Evolutionary conservation across 2,113 vertebrate species (phyloP), one percentile per base, ranked within the genome.

Genomic region (Dasyprocta punctata): DNA sequence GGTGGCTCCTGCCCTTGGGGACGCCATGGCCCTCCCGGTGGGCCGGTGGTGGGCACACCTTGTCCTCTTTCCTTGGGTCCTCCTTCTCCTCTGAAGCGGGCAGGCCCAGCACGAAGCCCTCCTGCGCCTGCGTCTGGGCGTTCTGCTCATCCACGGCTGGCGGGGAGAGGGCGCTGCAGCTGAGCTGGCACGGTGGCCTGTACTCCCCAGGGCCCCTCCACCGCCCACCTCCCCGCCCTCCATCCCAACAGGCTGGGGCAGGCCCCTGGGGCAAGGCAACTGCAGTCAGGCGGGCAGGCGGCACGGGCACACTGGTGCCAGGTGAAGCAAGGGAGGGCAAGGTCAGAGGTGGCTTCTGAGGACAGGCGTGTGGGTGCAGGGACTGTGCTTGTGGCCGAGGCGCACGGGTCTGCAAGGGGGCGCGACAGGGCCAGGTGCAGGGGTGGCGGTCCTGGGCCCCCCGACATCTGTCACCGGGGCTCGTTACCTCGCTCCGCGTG

Each of bases 71-170:
- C 92, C 97, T 98, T 81, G 95, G 95, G 38, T 99, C 99, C 75
- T 98, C 98, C 67, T 95, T 97, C 60, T 99, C 99, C 33, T 98
- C 99, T 33, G 99, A 96, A 14, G 98, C 97, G 0, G 99, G 97
- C 0, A 98, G 98, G 0, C 98, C 98, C 9, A 99, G 97, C 20
- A 99, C 95, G 84, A 99, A 99, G 2, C 99, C 98, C 90, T 99
- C 98, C 89, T 99, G 99, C 61, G 99, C 99, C 96, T 99, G 99
- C 0, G 99, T 99, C 98, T 99, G 99, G 58, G 99, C 99, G 0
- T 99, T 99, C 99, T 99, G 99, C 96, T 99, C 99, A 36, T 99
- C 99, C 44, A 99, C 99, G 41, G 99, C 99, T 99, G 98, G 65
- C 36, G 78, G n/a, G 28, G 82, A 92, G 77, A 83, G 26, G 19